Conservation (phyloP, 2,113 vertebrate genomes). For the Sitta europaea region DNA sequence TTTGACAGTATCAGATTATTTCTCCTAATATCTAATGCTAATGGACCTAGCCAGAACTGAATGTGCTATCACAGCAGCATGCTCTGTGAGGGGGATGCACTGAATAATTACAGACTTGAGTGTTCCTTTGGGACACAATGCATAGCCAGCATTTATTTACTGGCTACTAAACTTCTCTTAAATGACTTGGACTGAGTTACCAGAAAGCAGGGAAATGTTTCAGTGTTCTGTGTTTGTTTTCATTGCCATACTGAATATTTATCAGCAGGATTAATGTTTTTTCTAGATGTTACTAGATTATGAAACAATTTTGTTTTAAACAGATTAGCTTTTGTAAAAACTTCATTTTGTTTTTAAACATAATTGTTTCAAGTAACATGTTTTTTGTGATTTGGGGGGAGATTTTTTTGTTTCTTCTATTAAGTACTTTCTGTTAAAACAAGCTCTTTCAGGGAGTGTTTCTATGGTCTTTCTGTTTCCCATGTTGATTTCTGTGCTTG, state of each 20-base stretch:
- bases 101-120: neutral
- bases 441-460: neutral
- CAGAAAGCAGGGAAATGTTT: neutral
- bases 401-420: neutral
- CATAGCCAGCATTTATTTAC: neutral
- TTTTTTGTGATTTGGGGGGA: neutral
- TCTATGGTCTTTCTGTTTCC: neutral
- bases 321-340: neutral
- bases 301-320: neutral
- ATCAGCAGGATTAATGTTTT: neutral
- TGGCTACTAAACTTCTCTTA: neutral
- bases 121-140: neutral
- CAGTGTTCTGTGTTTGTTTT: neutral
- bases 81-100: neutral
- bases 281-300: neutral
- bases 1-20: neutral
- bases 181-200: neutral
- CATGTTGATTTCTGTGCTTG: neutral
- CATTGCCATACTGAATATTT: neutral
- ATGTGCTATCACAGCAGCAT: neutral
- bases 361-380: neutral
- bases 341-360: neutral
- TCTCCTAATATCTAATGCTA: neutral
- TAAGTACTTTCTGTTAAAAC: neutral
- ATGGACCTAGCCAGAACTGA: neutral